Percentiles rank a stretch among this genome's conserved stretches.
Evolutionary conservation across 2,113 vertebrate species (phyloP).

Genomic region (Cynopterus brachyotis): DNA sequence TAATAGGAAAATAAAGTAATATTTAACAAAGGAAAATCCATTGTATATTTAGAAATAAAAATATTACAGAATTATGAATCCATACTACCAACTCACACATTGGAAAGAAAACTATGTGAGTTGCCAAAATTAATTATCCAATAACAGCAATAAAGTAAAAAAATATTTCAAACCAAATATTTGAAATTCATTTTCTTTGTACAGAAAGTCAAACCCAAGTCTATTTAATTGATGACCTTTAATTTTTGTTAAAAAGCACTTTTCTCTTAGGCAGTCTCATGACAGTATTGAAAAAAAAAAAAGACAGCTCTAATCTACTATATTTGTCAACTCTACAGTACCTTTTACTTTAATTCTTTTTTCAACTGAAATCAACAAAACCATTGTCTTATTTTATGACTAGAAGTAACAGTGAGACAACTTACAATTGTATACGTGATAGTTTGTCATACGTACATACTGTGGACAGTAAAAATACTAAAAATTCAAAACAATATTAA

Average conservation of each 20-base stretch:
- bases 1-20: background rate
- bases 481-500: background rate
- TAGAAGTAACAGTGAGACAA: background rate
- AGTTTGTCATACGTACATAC: background rate
- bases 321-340: background rate
- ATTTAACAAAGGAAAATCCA: background rate
- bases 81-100: background rate
- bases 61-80: background rate
- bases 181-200: background rate
- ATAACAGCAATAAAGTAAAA: background rate
- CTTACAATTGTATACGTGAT: background rate
- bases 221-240: background rate
- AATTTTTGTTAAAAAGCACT: background rate
- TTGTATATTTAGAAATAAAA: background rate
- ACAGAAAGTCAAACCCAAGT: background rate
- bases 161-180: constrained; percentile 13
- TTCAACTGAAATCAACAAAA: background rate
- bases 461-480: background rate
- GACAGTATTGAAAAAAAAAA: background rate
- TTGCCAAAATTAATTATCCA: background rate
- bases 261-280: background rate
- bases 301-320: background rate
- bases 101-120: background rate
- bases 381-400: background rate
- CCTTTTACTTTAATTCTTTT: background rate